Percentiles rank a stretch among this genome's conserved stretches.
Evolutionary conservation across 37 sponge, comb jelly and placozoan genomes (phyloP).

Genomic region (Mnemiopsis leidyi): DNA sequence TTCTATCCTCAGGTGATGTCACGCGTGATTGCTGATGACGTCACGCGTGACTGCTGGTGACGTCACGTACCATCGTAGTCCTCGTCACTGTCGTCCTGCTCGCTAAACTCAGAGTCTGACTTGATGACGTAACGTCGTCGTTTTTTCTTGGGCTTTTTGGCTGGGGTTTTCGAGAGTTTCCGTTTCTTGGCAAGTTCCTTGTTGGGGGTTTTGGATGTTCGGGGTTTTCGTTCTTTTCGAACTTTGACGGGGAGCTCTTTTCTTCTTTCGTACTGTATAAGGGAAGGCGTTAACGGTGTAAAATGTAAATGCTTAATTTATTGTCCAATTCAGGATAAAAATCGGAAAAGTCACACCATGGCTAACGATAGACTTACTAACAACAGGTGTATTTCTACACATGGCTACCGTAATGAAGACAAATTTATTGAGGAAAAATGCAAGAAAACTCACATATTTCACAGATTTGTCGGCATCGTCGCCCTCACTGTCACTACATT

Average conservation of each 20-base stretch:
- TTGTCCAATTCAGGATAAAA: no score
- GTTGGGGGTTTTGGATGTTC: conserved; percentile 26
- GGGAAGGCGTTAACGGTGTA: no score
- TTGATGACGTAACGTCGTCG: conserved; percentile 25
- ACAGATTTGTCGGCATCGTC: conserved; percentile 48
- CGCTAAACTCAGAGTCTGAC: conserved; percentile 45
- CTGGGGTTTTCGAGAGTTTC: background rate
- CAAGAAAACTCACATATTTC: conserved; percentile 63
- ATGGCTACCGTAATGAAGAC: no score
- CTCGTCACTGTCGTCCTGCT: conserved; percentile 35
- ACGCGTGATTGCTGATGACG: background rate
- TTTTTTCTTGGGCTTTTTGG: background rate
- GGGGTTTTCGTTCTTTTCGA: conserved; percentile 46
- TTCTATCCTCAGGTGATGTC: background rate
- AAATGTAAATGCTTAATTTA: no score
- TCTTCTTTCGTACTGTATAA: conserved; percentile 46
- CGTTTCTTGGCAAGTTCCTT: background rate
- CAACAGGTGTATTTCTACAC: no score
- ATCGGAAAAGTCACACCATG: no score
- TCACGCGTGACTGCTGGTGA: background rate
- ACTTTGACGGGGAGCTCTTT: conserved; percentile 55
- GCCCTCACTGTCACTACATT: conserved; percentile 44
- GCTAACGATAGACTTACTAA: no score
- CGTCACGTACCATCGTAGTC: conserved; percentile 36
- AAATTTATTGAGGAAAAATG: no score